Percentiles rank a stretch among this genome's conserved stretches.
These are phyloP conservation scores for Eurytoma adleriae DNA, from an alignment of 2,888 invertebrate genomes.

Conservation along the genomic window DNA sequence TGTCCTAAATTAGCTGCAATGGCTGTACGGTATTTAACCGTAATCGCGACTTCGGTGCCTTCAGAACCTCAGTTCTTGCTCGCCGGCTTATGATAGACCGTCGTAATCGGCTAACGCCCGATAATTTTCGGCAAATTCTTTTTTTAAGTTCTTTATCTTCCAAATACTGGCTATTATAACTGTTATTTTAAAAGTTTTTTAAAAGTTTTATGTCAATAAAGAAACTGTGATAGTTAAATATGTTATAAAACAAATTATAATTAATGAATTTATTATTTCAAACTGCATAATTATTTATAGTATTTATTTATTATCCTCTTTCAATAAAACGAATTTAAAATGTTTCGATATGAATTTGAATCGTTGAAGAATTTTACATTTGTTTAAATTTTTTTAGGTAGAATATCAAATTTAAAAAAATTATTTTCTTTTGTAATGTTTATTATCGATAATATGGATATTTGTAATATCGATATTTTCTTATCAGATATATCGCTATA, in stretches of 20 bases:
- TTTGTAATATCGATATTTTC: too few species aligned
- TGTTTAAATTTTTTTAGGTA: too few species aligned
- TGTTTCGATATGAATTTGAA: too few species aligned
- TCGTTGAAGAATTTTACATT: too few species aligned
- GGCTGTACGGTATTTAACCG: not conserved
- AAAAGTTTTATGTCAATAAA: too few species aligned
- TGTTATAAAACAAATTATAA: not conserved
- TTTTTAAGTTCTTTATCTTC: not conserved
- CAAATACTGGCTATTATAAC: conserved; percentile 8
- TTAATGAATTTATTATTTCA: too few species aligned
- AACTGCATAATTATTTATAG: too few species aligned
- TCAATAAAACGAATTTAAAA: too few species aligned
- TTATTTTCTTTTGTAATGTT: not conserved
- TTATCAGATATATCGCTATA: too few species aligned
- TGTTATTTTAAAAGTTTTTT: not conserved
- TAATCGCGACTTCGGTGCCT: not conserved
- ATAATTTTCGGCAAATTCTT: conserved; percentile 5
- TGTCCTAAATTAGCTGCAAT: not conserved
- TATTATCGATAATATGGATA: not conserved
- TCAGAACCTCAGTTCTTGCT: not conserved
- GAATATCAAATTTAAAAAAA: too few species aligned
- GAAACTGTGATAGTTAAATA: not conserved
- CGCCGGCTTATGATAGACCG: not conserved
- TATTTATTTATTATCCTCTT: too few species aligned
- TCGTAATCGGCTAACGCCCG: not conserved